Conservation (phyloP, 1,140 invertebrate genomes). For the Ptiloglossa arizonensis region DNA sequence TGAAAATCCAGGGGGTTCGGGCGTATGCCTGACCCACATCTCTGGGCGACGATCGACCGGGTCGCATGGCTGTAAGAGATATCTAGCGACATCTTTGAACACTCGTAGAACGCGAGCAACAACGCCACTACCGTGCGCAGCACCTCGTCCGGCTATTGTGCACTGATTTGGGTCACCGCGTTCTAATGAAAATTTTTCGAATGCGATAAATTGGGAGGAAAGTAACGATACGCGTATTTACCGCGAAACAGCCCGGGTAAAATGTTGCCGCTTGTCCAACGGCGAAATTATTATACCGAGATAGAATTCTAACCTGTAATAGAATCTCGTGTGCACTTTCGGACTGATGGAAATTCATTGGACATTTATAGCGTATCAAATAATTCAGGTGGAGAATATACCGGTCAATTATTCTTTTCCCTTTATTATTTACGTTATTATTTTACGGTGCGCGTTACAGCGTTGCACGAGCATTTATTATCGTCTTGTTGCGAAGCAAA, state of each 20-base stretch:
- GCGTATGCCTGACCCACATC: constrained; percentile 74
- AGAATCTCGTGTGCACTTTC: neutral
- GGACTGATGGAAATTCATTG: constrained; percentile 22
- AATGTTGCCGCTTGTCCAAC: too few species aligned
- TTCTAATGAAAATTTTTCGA: neutral
- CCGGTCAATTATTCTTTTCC: constrained; percentile 15
- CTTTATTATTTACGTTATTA: neutral
- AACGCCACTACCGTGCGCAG: too few species aligned
- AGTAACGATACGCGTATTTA: neutral
- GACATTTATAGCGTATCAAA: neutral
- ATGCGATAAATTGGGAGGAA: neutral
- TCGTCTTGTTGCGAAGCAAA: too few species aligned
- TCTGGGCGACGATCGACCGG: constrained; percentile 67
- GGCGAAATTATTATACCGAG: too few species aligned
- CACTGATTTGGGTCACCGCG: too few species aligned
- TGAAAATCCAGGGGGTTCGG: constrained; percentile 67
- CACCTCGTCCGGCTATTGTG: neutral
- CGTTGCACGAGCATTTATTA: too few species aligned
- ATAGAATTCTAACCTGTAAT: neutral
- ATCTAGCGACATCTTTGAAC: constrained; percentile 42
- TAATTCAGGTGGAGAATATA: constrained; percentile 1
- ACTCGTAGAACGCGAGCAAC: neutral
- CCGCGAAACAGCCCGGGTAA: too few species aligned
- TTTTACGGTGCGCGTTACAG: too few species aligned
- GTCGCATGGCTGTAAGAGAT: constrained; percentile 46